A percentile compares a stretch with the other conserved stretches of the same genome.
Conservation (phyloP, 1,140 invertebrate species). For the Asbolus verrucosus region DNA sequence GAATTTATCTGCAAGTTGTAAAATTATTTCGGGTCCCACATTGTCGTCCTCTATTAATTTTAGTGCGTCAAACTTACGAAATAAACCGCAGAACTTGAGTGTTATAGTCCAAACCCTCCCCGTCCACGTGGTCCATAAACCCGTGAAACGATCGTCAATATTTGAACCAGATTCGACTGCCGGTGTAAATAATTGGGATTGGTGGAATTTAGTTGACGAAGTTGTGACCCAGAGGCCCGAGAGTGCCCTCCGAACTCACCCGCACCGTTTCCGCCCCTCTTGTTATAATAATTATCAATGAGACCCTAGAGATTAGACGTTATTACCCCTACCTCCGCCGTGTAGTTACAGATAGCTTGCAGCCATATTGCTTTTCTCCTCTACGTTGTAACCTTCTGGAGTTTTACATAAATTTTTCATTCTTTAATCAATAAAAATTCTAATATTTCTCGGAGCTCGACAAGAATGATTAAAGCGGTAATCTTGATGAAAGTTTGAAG, state of each 20-base stretch:
- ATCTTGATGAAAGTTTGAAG: constrained; percentile 7
- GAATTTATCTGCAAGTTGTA: neutral
- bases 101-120: neutral
- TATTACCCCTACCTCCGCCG: constrained; percentile 47
- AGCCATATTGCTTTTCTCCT: constrained; percentile 15
- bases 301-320: constrained; percentile 49
- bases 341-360: constrained; percentile 29
- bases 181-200: constrained; percentile 38
- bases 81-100: constrained; percentile 8
- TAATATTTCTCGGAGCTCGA: neutral
- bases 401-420: neutral
- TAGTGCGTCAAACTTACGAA: constrained; percentile 11
- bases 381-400: neutral
- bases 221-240: constrained; percentile 51
- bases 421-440: constrained; percentile 3
- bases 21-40: neutral
- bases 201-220: constrained; percentile 51
- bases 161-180: constrained; percentile 37
- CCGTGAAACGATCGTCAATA: constrained; percentile 38
- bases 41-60: constrained; percentile 35
- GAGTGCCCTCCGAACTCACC: constrained; percentile 52
- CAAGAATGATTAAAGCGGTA: neutral
- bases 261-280: constrained; percentile 46
- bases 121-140: constrained; percentile 15
- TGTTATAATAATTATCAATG: constrained; percentile 57